These are phyloP conservation scores for Xanthorhoe spadicearia DNA, from an alignment of 2,888 invertebrate species.

Conservation along the genomic window DNA sequence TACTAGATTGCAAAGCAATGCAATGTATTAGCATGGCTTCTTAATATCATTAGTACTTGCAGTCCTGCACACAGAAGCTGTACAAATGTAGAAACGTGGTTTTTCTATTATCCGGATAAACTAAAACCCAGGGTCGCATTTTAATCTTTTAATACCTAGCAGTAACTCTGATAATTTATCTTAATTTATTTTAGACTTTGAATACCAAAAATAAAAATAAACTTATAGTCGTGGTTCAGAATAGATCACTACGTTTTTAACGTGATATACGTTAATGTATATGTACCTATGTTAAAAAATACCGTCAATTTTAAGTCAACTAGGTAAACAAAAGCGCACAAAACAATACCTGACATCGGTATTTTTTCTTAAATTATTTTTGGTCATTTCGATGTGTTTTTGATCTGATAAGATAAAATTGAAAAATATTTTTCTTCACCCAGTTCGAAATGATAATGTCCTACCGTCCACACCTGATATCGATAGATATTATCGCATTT, in stretches of 20 bases:
- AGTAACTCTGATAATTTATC: too few relatives aligned
- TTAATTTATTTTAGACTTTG: too few relatives aligned
- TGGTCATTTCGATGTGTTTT: conserved; percentile 1
- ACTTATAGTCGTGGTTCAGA: too few relatives aligned
- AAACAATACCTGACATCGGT: too few relatives aligned
- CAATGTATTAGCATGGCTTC: conserved; percentile 34
- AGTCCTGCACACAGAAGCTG: conserved; percentile 25
- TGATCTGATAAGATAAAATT: conserved; percentile 25
- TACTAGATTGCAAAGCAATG: conserved; percentile 27
- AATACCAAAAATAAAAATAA: too few relatives aligned
- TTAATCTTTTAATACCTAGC: too few relatives aligned
- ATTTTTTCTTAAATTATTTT: neutral
- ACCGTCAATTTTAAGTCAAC: too few relatives aligned
- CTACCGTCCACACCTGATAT: conserved; percentile 14
- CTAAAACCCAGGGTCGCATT: neutral
- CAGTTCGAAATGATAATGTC: conserved; percentile 24
- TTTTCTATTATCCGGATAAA: neutral
- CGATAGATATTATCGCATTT: conserved; percentile 3
- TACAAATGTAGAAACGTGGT: conserved; percentile 29
- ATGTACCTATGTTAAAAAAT: too few relatives aligned
- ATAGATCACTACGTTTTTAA: too few relatives aligned
- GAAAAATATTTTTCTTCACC: conserved; percentile 10
- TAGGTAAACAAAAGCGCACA: too few relatives aligned
- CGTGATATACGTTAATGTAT: too few relatives aligned
- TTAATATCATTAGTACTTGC: conserved; percentile 38